phyloP scores from a whole-genome alignment of 1,140 invertebrate genomes.

The Musca vetustissima region DNA sequence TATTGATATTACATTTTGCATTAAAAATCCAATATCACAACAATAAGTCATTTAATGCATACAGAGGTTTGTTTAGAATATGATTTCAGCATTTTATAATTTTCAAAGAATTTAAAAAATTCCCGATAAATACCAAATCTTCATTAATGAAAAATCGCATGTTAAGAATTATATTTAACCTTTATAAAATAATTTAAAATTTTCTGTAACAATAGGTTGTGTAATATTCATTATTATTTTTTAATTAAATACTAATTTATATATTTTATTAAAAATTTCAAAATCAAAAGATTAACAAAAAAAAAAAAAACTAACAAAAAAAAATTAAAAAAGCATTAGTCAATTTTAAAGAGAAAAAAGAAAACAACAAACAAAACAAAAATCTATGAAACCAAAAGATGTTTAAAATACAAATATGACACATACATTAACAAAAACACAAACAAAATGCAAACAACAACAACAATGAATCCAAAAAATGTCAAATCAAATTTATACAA shows the following conservation, averaged over 20 bases:
- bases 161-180: no score
- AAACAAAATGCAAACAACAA: not conserved
- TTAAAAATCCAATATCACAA: no score
- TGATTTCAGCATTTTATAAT: no score
- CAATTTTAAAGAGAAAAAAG: constrained; percentile 19
- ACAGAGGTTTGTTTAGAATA: no score
- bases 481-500: constrained; percentile 27
- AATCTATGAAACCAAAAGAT: constrained; percentile 1
- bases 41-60: no score
- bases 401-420: not conserved
- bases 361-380: not conserved
- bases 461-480: constrained; percentile 22
- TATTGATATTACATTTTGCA: no score
- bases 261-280: not conserved
- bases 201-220: not conserved
- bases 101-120: no score
- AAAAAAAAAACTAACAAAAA: not conserved
- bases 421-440: not conserved
- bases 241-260: not conserved
- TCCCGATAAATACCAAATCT: no score
- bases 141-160: no score
- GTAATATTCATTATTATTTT: not conserved
- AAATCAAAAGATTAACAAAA: not conserved
- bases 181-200: no score
- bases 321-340: constrained; percentile 22